phyloP scores from a whole-genome alignment of 2,797 vertebrate genomes.

The Myripristis murdjan region DNA sequence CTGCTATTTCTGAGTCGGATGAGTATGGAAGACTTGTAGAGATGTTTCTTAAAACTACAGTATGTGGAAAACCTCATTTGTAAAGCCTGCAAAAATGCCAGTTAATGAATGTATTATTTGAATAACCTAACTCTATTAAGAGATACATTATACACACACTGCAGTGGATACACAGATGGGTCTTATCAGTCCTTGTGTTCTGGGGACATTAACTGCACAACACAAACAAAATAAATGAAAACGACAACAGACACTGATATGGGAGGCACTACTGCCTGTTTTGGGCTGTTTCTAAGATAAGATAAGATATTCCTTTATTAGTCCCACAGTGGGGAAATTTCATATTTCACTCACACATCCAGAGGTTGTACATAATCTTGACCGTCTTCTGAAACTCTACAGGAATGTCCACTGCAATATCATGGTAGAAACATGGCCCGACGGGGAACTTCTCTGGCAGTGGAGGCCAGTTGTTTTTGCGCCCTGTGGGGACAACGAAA shows the following conservation, averaged over 20 bases:
- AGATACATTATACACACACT: too few relatives aligned
- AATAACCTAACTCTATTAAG: too few relatives aligned
- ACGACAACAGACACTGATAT: background rate
- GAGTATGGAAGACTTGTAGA: background rate
- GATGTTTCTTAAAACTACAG: background rate
- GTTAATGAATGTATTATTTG: too few relatives aligned
- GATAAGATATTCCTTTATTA: too few relatives aligned
- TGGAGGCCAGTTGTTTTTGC: conserved; percentile 99
- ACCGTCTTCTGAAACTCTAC: conserved; percentile 99
- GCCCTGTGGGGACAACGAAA: conserved; percentile 84
- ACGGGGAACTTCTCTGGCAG: conserved; percentile 96
- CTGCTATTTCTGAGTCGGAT: background rate
- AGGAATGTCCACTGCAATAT: conserved; percentile 98
- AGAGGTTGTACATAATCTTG: conserved; percentile 99
- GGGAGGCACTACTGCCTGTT: background rate
- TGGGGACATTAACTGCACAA: background rate
- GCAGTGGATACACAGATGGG: background rate
- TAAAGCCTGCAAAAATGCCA: too few relatives aligned
- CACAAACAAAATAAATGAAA: background rate
- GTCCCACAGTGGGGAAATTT: too few relatives aligned
- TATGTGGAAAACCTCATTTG: too few relatives aligned
- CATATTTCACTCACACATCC: conserved; percentile 94
- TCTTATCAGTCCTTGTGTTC: background rate
- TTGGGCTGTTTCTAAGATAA: background rate
- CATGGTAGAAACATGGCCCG: conserved; percentile 98